Percentiles rank a stretch among this genome's conserved stretches.
These are phyloP conservation scores for Crotophaga sulcirostris DNA, from an alignment of 2,113 vertebrate genomes.

Conservation along the genomic window DNA sequence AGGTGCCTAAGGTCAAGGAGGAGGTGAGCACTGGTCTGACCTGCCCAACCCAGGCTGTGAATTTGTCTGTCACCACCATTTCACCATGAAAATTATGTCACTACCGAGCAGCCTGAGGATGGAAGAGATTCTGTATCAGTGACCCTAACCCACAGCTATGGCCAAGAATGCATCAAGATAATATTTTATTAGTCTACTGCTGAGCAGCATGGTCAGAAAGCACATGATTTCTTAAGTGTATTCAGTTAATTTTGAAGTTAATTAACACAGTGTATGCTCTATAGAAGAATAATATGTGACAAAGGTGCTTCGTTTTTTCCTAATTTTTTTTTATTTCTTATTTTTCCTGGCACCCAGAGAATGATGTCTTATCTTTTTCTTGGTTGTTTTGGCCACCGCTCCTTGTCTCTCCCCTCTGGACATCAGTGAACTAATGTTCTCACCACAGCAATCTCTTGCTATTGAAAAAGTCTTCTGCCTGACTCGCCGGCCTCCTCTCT, in stretches of 20 bases:
- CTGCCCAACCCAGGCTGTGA: background rate
- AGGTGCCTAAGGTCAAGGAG: background rate
- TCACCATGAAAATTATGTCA: background rate
- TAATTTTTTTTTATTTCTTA: too few species aligned
- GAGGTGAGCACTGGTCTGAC: background rate
- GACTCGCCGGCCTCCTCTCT: background rate
- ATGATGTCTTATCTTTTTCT: background rate
- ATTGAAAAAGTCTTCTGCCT: background rate
- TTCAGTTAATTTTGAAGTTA: background rate
- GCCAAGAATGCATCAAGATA: background rate
- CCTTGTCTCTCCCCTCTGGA: background rate
- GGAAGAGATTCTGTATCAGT: fast-evolving
- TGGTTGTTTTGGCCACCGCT: background rate
- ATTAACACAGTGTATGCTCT: background rate
- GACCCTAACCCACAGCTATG: background rate
- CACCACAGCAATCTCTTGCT: background rate
- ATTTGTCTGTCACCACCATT: background rate
- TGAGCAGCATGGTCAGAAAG: background rate
- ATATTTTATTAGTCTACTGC: background rate
- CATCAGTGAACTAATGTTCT: background rate
- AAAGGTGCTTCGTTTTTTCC: background rate
- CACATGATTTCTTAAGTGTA: background rate
- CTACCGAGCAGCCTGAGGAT: background rate
- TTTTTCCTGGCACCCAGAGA: background rate
- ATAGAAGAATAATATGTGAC: background rate